A percentile compares a stretch with the other conserved stretches of the same genome.
These are phyloP conservation scores for Nomia melanderi DNA, from an alignment of 1,140 invertebrate genomes.

Conservation along the genomic window DNA sequence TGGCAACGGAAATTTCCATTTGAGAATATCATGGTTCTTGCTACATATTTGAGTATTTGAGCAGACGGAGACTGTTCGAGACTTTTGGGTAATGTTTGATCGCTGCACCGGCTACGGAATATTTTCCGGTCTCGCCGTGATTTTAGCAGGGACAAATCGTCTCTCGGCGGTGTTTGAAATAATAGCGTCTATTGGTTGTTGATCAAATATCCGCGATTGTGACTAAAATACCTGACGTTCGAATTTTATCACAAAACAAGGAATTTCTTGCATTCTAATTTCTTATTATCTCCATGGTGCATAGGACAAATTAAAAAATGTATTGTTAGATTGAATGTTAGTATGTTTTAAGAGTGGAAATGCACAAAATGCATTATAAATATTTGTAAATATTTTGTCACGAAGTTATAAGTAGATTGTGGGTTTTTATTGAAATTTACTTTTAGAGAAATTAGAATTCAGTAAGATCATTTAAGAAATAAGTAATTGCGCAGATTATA, in stretches of 20 bases:
- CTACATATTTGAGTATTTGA: constrained; percentile 51
- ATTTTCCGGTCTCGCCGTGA: constrained; percentile 1
- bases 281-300: no score
- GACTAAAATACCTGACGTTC: no score
- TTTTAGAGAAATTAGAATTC: no score
- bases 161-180: neutral
- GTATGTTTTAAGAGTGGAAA: no score
- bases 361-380: no score
- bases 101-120: constrained; percentile 21
- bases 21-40: constrained; percentile 39
- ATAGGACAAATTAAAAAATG: no score
- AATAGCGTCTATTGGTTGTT: neutral
- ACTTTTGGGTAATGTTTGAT: constrained; percentile 37
- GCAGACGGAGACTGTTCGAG: constrained; percentile 39
- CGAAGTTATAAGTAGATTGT: no score
- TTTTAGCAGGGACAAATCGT: neutral
- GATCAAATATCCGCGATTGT: neutral
- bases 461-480: neutral
- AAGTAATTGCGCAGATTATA: neutral
- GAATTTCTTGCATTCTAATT: no score
- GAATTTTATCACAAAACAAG: no score
- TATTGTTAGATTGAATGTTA: no score
- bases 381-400: no score
- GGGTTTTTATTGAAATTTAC: no score
- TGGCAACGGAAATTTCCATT: constrained; percentile 36